Conservation (phyloP, 2,888 invertebrate genomes). For the Pinctada fucata region DNA sequence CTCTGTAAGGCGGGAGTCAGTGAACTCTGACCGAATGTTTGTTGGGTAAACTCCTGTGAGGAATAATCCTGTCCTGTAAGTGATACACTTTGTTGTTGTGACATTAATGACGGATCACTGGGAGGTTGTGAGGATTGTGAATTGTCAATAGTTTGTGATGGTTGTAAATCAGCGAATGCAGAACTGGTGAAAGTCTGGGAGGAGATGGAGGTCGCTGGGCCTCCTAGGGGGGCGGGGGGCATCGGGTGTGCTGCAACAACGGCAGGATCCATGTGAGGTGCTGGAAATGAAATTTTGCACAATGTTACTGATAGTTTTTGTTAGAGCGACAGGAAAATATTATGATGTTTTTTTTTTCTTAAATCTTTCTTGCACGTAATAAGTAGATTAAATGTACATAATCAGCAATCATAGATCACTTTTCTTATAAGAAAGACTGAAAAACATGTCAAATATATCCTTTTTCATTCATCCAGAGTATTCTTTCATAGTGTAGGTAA, state of each 20-base stretch:
- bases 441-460: no score
- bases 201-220: conserved; percentile 35
- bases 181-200: conserved; percentile 39
- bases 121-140: conserved; percentile 25
- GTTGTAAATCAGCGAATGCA: conserved; percentile 45
- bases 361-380: no score
- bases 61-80: conserved; percentile 49
- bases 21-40: conserved; percentile 52
- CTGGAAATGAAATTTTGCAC: conserved; percentile 39
- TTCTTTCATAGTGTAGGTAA: no score
- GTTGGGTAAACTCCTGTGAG: conserved; percentile 52
- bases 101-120: conserved; percentile 25
- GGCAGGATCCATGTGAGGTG: conserved; percentile 71
- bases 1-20: conserved; percentile 50
- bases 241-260: conserved; percentile 70
- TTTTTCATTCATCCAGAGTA: no score
- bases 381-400: no score
- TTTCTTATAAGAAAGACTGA: no score
- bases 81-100: conserved; percentile 35
- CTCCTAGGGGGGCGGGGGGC: conserved; percentile 22
- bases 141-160: conserved; percentile 38
- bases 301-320: no score
- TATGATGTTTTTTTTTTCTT: no score
- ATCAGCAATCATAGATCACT: no score
- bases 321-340: no score